Conservation (phyloP, 2,888 invertebrate species). For the Drosophila peninsularis region DNA sequence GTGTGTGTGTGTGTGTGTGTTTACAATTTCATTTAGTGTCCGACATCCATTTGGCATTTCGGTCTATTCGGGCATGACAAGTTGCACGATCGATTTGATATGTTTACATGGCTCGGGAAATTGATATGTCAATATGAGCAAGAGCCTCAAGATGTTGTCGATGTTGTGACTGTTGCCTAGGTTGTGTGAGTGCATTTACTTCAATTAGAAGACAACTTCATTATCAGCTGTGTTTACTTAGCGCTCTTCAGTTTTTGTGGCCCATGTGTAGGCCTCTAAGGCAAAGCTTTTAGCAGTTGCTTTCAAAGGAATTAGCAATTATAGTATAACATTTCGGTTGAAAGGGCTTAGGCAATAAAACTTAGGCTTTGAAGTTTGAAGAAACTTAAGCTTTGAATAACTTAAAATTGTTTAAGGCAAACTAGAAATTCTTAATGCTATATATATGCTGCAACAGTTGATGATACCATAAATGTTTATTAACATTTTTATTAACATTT, state of each 20-base stretch:
- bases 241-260: not conserved
- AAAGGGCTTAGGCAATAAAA: not conserved
- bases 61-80: conserved; percentile 74
- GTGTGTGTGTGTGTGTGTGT: conserved; percentile 45
- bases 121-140: conserved; percentile 71
- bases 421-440: too few species aligned
- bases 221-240: conserved; percentile 25
- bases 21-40: conserved; percentile 79
- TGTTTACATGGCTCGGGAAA: conserved; percentile 67
- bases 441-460: too few species aligned
- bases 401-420: not conserved
- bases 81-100: conserved; percentile 75
- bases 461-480: too few species aligned
- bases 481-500: too few species aligned
- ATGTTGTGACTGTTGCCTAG: conserved; percentile 16
- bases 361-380: not conserved
- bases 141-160: conserved; percentile 24
- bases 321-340: not conserved
- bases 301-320: conserved; percentile 7
- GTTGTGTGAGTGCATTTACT: conserved; percentile 21
- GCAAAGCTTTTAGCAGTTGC: conserved; percentile 19
- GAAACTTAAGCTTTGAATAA: not conserved
- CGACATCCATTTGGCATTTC: conserved; percentile 66
- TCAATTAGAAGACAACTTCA: conserved; percentile 50
- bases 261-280: not conserved